These are phyloP conservation scores for Morelia viridis DNA, from an alignment of 2,797 vertebrate genomes.

Conservation along the genomic window DNA sequence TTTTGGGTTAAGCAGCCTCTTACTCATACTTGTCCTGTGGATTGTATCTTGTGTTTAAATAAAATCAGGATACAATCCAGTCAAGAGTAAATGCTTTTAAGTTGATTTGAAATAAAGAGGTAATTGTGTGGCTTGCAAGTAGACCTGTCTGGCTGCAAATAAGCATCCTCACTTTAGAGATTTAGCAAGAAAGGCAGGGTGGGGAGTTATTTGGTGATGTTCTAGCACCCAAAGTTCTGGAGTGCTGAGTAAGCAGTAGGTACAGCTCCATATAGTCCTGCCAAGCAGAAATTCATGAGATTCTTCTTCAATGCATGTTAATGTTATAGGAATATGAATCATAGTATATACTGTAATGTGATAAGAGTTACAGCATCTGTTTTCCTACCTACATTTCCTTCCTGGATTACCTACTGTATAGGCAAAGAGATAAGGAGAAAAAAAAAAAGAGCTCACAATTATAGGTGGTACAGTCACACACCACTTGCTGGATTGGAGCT, in stretches of 20 bases:
- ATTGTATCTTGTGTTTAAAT: neutral
- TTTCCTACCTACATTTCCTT: neutral
- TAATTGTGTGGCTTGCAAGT: neutral
- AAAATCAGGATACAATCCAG: neutral
- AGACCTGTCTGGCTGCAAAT: neutral
- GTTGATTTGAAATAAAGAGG: neutral
- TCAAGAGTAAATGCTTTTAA: neutral
- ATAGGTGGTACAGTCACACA: neutral
- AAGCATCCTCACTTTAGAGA: neutral
- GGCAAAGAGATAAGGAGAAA: no score
- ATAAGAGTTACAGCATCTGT: neutral
- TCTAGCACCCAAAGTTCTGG: neutral
- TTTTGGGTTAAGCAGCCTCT: neutral
- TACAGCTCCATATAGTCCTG: neutral
- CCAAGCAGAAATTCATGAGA: neutral
- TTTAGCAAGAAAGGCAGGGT: neutral
- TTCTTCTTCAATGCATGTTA: neutral
- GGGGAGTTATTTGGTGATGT: no score
- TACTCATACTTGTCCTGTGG: neutral
- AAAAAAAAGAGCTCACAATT: neutral
- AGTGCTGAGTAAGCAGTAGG: neutral
- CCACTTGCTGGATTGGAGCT: neutral
- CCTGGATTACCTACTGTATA: neutral
- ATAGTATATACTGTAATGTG: neutral
- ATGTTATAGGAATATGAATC: neutral